phyloP scores from a whole-genome alignment of 2,888 invertebrate genomes.

The Drosophila cognata region DNA sequence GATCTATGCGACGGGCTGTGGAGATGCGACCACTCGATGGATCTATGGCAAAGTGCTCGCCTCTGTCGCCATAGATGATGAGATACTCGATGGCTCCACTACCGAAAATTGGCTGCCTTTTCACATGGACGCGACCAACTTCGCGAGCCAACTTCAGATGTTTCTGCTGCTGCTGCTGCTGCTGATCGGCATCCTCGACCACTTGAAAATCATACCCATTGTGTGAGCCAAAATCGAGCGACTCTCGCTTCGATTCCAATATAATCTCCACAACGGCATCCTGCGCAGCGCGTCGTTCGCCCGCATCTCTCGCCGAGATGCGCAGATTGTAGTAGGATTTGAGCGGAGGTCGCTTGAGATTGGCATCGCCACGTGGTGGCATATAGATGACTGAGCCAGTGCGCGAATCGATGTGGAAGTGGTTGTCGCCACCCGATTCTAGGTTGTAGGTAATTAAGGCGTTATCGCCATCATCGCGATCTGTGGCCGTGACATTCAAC shows the following conservation, averaged over 20 bases:
- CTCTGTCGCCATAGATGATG: conserved; percentile 83
- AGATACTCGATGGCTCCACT: conserved; percentile 87
- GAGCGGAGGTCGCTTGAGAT: conserved; percentile 49
- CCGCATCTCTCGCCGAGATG: conserved; percentile 93
- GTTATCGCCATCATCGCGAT: conserved; percentile 93
- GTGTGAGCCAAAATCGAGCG: conserved; percentile 90
- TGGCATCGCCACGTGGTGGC: conserved; percentile 86
- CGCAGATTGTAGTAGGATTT: conserved; percentile 90
- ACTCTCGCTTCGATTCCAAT: conserved; percentile 89
- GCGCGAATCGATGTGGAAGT: conserved; percentile 92
- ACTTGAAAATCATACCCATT: conserved; percentile 93
- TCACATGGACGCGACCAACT: conserved; percentile 91
- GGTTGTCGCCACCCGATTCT: conserved; percentile 91
- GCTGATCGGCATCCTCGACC: conserved; percentile 90
- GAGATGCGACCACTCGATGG: conserved; percentile 90
- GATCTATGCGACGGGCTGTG: conserved; percentile 92
- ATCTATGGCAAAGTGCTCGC: conserved; percentile 92
- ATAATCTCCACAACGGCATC: conserved; percentile 93
- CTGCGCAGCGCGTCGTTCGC: conserved; percentile 89
- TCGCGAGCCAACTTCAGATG: conserved; percentile 87
- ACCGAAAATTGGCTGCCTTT: conserved; percentile 41
- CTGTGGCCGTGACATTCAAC: conserved; percentile 91
- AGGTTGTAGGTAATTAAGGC: conserved; percentile 92
- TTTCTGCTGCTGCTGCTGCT: conserved; percentile 57
- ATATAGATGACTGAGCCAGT: conserved; percentile 89